Evolutionary conservation across 2,113 vertebrate species (phyloP).

Genomic region (Mesoclemmys tuberculata): DNA sequence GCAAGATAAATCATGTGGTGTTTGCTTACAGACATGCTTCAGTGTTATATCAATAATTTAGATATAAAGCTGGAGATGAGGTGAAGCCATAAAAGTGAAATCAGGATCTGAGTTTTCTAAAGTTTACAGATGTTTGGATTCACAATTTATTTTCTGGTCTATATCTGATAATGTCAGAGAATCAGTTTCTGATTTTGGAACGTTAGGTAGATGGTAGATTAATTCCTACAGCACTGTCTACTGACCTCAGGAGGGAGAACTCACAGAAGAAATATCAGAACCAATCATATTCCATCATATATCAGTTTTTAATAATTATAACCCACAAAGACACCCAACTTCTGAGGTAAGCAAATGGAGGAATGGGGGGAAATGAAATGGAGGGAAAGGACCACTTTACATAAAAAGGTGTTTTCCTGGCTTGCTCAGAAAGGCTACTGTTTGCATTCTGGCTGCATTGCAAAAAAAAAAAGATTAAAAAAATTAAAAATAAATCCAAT

Average conservation of each 20-base stretch:
- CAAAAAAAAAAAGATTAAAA: no score
- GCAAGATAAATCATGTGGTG: background rate
- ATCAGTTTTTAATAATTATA: conserved; percentile 37
- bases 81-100: background rate
- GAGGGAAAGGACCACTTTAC: no score
- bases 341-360: background rate
- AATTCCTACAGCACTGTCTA: conserved; percentile 38
- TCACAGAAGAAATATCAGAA: background rate
- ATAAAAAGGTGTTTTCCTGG: no score
- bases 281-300: background rate
- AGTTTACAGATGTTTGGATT: background rate
- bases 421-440: no score
- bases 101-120: conserved; percentile 37
- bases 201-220: conserved; percentile 14
- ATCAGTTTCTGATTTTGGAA: conserved; percentile 18
- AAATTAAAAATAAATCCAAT: no score
- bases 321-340: background rate
- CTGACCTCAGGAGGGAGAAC: conserved; percentile 13
- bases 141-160: conserved; percentile 5
- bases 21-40: conserved; percentile 7
- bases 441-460: no score
- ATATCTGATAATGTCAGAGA: background rate
- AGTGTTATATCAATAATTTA: conserved; percentile 11
- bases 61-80: conserved; percentile 8
- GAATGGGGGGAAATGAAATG: no score